phyloP scores from a whole-genome alignment of 2,797 vertebrate species.

The Avahi laniger region DNA sequence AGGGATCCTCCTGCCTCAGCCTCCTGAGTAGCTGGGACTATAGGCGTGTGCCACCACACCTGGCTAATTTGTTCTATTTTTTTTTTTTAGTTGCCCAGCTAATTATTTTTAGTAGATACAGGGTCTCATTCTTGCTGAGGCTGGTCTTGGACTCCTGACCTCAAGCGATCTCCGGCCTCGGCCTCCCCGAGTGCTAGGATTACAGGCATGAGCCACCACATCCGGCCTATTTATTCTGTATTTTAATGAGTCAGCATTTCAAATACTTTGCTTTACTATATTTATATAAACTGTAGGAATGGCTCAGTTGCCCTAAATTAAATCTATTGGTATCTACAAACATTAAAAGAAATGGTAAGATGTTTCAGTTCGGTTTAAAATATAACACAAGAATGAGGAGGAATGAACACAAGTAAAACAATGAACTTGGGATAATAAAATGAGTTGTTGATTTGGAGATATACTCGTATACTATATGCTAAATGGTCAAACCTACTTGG shows the following conservation, averaged over 20 bases:
- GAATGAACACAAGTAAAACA: not conserved
- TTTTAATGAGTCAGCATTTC: conserved; percentile 12
- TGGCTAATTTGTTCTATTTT: no score
- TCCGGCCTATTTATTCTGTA: not conserved
- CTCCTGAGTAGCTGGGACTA: no score
- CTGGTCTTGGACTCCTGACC: no score
- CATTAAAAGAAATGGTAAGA: not conserved
- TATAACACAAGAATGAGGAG: not conserved
- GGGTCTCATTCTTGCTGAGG: no score
- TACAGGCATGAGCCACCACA: no score
- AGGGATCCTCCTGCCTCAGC: no score
- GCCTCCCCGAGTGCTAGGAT: no score
- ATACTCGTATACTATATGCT: not conserved
- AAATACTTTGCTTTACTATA: not conserved
- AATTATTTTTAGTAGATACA: no score
- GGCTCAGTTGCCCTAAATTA: not conserved
- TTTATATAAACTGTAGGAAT: not conserved
- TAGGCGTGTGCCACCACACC: no score
- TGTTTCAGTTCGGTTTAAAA: conserved; percentile 36
- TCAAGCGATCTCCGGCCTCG: no score
- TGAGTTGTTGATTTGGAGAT: not conserved
- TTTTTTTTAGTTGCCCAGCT: no score
- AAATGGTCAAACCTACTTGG: not conserved
- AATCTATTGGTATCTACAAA: not conserved
- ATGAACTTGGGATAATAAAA: not conserved